Base-by-base conservation (phyloP, 2,113 vertebrate species). In the Echinops telfairi region DNA sequence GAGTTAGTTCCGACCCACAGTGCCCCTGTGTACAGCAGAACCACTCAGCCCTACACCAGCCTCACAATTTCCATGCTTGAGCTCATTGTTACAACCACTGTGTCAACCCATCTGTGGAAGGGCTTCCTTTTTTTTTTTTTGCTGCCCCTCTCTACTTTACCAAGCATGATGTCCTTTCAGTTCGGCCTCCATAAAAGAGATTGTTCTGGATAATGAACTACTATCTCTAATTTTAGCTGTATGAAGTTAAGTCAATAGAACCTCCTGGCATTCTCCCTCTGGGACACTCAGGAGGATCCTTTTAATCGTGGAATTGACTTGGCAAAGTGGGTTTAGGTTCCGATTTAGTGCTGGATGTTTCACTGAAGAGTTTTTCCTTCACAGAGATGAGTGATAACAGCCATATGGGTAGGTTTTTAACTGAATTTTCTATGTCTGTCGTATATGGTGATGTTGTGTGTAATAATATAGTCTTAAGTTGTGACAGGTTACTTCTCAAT, bases 361-460 rank as follows among this genome's bases (percentile, higher is more conserved):
- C 86, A 40, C 40, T 60, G 60, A 83, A 38, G 27, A 87, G 3
- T 87, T 0, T 92, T 85, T 95, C 91, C 73, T 94, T 25, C 93
- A 78, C 7, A 92, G 79, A 89, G 60, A 22, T 77, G 25, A 29
- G 6, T 66, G n/a, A 53, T 53, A 53, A 53, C 47, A 53, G 47
- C 47, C 47, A 53, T 10, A 53, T 53, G 47, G 47, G 47, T 53
- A 53, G 10, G 12, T 11, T 53, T 53, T 53, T 53, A 53, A 53
- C 47, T 53, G 10, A 53, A 53, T 53, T 53, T 53, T 53, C 47
- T 53, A 9, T 12, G 47, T 73, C 4, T 12, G 47, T 86, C 19
- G 19, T 83, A 95, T 78, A 11, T 85, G 47, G 31, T 38, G 4
- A 27, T 33, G 6, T 36, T 93, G 0, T 53, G 38, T 86, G 1